Base-by-base conservation (phyloP, 2,888 invertebrate species). In the Acanthosepion lycidas region DNA sequence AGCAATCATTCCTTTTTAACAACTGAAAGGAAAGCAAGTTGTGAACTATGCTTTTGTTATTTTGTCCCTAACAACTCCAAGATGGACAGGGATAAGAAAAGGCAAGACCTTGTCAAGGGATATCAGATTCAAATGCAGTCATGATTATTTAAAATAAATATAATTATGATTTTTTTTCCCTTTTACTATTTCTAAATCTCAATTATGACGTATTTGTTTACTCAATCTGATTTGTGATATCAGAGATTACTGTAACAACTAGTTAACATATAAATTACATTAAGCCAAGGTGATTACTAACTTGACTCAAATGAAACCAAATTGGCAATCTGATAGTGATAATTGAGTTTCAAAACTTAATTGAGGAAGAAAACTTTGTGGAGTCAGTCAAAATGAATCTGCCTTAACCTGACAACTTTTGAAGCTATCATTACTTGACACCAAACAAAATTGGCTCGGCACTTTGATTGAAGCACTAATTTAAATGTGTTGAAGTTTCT, bases 301-400 rank as follows among this genome's bases (percentile, higher is more conserved):
- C n/a, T n/a, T n/a, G 78, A 78, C 78, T 78, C 15, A 78, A 78
- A 78, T n/a, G 78, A 78, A 78, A 78, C 78, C 20, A 78, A 78
- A n/a, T 78, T 78, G n/a, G 78, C n/a, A 78, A 78, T n/a, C 78
- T 78, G 78, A 78, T 78, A 18, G 78, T n/a, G 78, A 78, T 78
- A 78, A 78, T 78, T 78, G n/a, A 78, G n/a, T 78, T 78, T 78
- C 78, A 78, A 78, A 78, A 78, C 18, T 78, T 78, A 78, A n/a
- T 78, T 78, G 78, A n/a, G 33, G 78, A 1, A 78, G 78, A 78
- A 78, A 78, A 59, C 4, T 78, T 78, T 12, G 33, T 23, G 26
- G 33, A 78, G 78, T 18, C 15, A 33, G 78, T 78, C 78, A n/a
- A 59, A 23, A 59, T n/a, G 78, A 15, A 59, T 59, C 78, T 78